A percentile compares a stretch with the other conserved stretches of the same genome.
Conservation (phyloP, 2,888 invertebrate genomes). For the Tribolium freemani region DNA sequence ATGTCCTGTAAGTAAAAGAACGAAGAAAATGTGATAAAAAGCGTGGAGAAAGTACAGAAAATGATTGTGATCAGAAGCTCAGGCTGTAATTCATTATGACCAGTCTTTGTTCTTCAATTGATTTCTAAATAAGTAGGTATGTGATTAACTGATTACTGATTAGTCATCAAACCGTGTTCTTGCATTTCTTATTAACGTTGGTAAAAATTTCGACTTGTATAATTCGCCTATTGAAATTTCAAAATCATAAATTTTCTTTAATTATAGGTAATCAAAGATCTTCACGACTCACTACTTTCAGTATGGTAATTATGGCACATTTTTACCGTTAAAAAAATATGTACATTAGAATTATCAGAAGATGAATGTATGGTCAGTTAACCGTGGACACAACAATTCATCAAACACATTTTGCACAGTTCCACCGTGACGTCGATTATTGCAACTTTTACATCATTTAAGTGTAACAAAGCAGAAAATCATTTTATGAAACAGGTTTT, state of each 20-base stretch:
- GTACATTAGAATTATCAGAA: background rate
- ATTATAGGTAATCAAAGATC: background rate
- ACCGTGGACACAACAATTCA: background rate
- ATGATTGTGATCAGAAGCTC: background rate
- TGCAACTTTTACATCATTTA: background rate
- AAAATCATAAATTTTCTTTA: background rate
- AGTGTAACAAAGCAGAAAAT: background rate
- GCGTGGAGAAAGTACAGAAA: background rate
- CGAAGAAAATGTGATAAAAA: background rate
- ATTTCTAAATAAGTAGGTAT: background rate
- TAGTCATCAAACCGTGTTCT: background rate
- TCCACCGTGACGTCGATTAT: background rate
- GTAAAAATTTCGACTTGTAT: no score
- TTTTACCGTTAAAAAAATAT: background rate
- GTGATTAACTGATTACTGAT: background rate
- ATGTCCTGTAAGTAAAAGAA: background rate
- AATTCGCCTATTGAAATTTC: no score
- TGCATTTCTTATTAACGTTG: background rate
- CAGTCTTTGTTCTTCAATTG: background rate
- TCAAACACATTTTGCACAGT: background rate
- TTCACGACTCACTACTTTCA: background rate
- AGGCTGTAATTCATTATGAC: background rate
- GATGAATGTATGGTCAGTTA: background rate
- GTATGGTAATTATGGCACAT: background rate
- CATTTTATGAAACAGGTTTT: background rate